phyloP scores from a whole-genome alignment of 2,888 invertebrate species.

The Lasioglossum marginatum region DNA sequence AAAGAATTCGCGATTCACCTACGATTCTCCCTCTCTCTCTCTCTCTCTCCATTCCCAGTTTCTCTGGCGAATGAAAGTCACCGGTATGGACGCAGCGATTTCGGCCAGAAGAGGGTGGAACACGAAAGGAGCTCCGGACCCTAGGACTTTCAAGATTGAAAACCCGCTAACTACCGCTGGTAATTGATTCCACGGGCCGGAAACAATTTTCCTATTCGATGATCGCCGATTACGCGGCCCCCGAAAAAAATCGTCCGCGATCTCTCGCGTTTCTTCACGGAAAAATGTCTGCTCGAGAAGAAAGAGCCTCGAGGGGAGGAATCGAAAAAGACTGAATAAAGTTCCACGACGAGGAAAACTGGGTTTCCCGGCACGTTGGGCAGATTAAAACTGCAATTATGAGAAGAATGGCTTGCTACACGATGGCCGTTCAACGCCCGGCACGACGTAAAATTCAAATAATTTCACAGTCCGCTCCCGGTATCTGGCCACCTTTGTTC shows the following conservation, averaged over 20 bases:
- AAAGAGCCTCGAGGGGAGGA: constrained; percentile 3
- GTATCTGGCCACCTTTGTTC: constrained; percentile 42
- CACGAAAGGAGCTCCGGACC: constrained; percentile 18
- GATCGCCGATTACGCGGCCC: constrained; percentile 54
- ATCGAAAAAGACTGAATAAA: neutral
- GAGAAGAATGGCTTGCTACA: constrained; percentile 76
- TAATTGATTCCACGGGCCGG: constrained; percentile 44
- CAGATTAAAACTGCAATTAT: constrained; percentile 81
- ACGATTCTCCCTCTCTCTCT: constrained; percentile 22
- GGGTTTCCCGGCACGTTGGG: constrained; percentile 71
- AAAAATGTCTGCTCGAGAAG: constrained; percentile 31
- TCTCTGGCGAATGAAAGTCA: constrained; percentile 30
- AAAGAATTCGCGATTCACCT: constrained; percentile 29
- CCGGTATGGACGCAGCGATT: constrained; percentile 37
- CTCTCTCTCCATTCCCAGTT: neutral
- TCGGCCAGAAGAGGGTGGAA: neutral
- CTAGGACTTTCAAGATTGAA: constrained; percentile 35
- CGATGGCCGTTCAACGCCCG: constrained; percentile 70
- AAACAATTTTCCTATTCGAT: constrained; percentile 60
- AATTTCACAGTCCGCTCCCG: constrained; percentile 67
- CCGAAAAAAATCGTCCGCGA: constrained; percentile 38
- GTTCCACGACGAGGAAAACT: constrained; percentile 50
- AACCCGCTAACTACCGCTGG: constrained; percentile 38
- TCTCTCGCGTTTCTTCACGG: constrained; percentile 19
- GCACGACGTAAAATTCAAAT: constrained; percentile 76